phyloP scores from a whole-genome alignment of 2,888 invertebrate genomes.

The Macrostomum cliftonense region DNA sequence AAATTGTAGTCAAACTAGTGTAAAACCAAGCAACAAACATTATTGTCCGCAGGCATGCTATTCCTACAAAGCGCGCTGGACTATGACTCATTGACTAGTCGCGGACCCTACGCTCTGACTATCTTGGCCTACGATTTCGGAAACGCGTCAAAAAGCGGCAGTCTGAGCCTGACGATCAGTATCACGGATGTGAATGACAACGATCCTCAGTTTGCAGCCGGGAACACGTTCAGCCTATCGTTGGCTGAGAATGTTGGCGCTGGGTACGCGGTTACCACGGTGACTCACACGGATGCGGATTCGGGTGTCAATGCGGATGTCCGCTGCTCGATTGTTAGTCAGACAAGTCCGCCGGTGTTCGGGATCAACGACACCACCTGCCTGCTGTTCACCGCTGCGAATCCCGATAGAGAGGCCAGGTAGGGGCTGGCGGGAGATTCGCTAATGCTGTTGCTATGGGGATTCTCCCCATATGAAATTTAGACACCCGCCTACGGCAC shows the following conservation, averaged over 20 bases:
- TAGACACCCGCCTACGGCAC: too few relatives aligned
- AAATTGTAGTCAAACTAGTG: too few relatives aligned
- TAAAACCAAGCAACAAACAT: too few relatives aligned
- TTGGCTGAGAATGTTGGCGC: not conserved
- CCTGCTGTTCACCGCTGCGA: too few relatives aligned
- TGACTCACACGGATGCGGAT: not conserved
- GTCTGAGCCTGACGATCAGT: constrained; percentile 1
- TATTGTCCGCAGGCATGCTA: too few relatives aligned
- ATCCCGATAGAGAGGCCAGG: too few relatives aligned
- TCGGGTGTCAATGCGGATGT: not conserved
- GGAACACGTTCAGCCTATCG: not conserved
- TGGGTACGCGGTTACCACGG: not conserved
- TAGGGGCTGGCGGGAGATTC: too few relatives aligned
- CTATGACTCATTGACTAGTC: not conserved
- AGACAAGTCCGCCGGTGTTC: too few relatives aligned
- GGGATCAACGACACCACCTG: too few relatives aligned
- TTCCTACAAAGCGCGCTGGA: not conserved
- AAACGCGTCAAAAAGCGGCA: not conserved
- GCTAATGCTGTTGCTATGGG: too few relatives aligned
- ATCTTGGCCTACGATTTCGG: constrained; percentile 3
- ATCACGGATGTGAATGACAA: constrained; percentile 1
- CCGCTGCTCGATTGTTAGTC: not conserved
- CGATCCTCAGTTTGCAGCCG: not conserved
- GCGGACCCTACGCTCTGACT: not conserved
- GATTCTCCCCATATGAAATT: too few relatives aligned